A percentile compares a stretch with the other conserved stretches of the same genome.
Conservation (phyloP, 2,797 vertebrate species). For the Oreochromis grahami region DNA sequence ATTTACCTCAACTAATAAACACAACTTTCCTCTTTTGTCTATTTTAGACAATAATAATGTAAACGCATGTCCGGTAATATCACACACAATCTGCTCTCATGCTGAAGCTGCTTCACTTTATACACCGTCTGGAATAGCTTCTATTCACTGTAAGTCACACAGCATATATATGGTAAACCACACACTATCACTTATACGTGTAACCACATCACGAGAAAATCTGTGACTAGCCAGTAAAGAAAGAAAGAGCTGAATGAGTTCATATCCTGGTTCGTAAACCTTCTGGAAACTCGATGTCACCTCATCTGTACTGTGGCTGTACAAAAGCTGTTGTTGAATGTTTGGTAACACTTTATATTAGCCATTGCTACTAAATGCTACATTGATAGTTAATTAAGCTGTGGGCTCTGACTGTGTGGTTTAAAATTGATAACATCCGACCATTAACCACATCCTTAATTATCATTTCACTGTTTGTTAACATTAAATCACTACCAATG, state of each 20-base stretch:
- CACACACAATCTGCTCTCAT: background rate
- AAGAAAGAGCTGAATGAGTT: background rate
- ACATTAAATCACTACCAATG: background rate
- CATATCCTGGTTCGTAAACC: background rate
- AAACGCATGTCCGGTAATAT: slow-evolving; percentile 7
- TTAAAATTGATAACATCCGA: background rate
- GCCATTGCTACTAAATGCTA: background rate
- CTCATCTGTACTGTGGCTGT: background rate
- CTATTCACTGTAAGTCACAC: background rate
- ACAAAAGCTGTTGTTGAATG: background rate
- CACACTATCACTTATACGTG: background rate
- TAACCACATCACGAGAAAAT: background rate
- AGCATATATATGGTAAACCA: background rate
- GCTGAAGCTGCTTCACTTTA: background rate
- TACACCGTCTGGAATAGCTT: background rate
- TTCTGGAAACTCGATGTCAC: background rate
- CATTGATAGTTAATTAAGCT: background rate
- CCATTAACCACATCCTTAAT: background rate
- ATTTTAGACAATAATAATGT: background rate
- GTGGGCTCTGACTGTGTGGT: background rate
- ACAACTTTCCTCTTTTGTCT: background rate
- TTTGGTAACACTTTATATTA: background rate
- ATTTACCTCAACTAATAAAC: background rate
- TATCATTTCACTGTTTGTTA: background rate
- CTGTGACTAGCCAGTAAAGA: background rate